Base-by-base conservation (phyloP, 2,113 vertebrate species). In the Aspidoscelis tigris region DNA sequence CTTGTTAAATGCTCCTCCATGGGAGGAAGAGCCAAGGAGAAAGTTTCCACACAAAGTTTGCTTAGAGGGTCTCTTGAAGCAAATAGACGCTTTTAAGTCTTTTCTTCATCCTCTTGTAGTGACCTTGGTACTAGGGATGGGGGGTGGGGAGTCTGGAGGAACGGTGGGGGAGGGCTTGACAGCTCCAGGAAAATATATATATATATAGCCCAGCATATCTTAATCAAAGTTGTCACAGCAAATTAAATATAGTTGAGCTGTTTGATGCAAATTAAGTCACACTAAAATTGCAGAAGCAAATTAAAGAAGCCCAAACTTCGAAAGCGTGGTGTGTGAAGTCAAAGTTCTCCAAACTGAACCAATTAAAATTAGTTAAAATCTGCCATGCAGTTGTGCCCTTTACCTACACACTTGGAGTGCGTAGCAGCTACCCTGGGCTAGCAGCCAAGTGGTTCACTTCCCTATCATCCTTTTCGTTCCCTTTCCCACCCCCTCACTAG, bases 191-290 rank as follows among this genome's bases (percentile, higher is more conserved):
- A 39, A 39, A 70, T 18, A 75, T 55, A 58, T 58, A 61, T 58
- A 61, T 61, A 61, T 61, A 61, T 65, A 65, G 11, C 41, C 9
- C 26, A 66, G 72, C 26, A 66, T 50, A 65, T 75, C 43, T 50
- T 75, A 75, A 82, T 82, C 81, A 75, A 65, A 66, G 81, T 82
- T 82, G 71, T 75, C 43, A 65, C 43, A 75, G 81, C 72, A 82
- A 82, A 75, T 75, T 82, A 82, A 82, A 66, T 47, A 58, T 47
- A 65, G 72, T 75, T 75, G 81, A 82, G 72, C n/a, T 24, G 43
- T 75, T 66, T 82, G 61, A 74, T 82, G 71, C 55, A 82, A 82
- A 82, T 82, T 82, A 82, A 82, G 81, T 75, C 18, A 66, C 44
- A 10, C 72, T 66, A 66, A 82, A 82, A 82, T 75, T 66, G 71